Evolutionary conservation across 1,140 invertebrate species (phyloP).

Genomic region (Formica exsecta): DNA sequence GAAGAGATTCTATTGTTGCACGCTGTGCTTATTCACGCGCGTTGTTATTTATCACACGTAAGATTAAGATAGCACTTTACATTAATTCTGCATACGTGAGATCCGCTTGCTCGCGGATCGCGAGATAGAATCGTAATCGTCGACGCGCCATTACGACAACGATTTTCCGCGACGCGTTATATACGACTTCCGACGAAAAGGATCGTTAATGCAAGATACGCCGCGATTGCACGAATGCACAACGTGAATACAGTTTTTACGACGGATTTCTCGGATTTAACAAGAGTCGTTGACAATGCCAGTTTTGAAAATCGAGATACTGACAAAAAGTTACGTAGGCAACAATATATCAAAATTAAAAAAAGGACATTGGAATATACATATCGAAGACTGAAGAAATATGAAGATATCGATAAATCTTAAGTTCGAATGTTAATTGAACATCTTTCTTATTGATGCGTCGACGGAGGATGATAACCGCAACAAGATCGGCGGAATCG

Average conservation of each 20-base stretch:
- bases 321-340: neutral
- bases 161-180: constrained; percentile 39
- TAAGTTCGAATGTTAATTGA: constrained; percentile 29
- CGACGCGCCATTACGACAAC: constrained; percentile 37
- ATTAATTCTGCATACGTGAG: constrained; percentile 18
- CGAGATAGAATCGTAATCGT: constrained; percentile 44
- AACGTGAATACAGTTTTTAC: neutral
- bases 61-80: constrained; percentile 36
- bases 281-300: neutral
- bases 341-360: neutral
- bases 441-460: neutral
- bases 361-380: neutral
- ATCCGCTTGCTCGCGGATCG: neutral
- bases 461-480: neutral
- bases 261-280: neutral
- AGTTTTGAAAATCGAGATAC: neutral
- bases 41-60: neutral
- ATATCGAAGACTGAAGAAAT: neutral
- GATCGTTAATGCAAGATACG: constrained; percentile 22
- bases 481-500: constrained; percentile 23
- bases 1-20: neutral
- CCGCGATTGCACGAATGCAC: neutral
- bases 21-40: neutral
- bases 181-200: constrained; percentile 25
- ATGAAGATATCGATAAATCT: neutral